Percentiles rank a stretch among this genome's conserved stretches.
phyloP scores from a whole-genome alignment of 1,140 invertebrate species.

The Drosophila rhopaloa region DNA sequence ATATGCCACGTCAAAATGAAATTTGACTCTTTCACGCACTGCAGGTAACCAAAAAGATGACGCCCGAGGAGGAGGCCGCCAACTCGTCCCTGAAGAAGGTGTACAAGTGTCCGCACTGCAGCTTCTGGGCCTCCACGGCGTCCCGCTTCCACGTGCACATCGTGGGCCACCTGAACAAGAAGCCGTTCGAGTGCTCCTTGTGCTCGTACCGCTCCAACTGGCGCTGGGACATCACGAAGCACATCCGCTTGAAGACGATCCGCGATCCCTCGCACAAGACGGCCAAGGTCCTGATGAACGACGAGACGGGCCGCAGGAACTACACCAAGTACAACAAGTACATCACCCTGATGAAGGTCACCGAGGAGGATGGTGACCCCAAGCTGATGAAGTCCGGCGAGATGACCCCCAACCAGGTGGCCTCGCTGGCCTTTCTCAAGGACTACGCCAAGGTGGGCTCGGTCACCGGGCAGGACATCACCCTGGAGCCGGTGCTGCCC shows the following conservation, averaged over 20 bases:
- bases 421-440: conserved; percentile 80
- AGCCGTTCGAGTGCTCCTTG: conserved; percentile 97
- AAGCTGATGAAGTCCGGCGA: conserved; percentile 84
- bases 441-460: conserved; percentile 69
- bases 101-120: conserved; percentile 95
- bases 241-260: conserved; percentile 94
- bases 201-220: conserved; percentile 97
- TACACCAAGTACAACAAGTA: conserved; percentile 97
- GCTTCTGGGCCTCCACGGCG: conserved; percentile 95
- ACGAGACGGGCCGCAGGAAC: conserved; percentile 95
- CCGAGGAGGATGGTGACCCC: conserved; percentile 84
- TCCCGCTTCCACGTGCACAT: conserved; percentile 96
- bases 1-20: conserved; percentile 82
- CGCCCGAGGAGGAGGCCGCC: conserved; percentile 83
- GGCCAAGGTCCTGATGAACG: conserved; percentile 94
- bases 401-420: conserved; percentile 84
- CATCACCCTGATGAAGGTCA: conserved; percentile 89
- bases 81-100: conserved; percentile 87
- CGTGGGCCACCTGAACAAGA: conserved; percentile 95
- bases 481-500: conserved; percentile 64
- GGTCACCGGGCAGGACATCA: conserved; percentile 66
- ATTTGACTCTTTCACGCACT: conserved; percentile 84
- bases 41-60: conserved; percentile 85
- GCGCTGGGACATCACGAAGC: conserved; percentile 98
- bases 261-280: conserved; percentile 91